A percentile compares a stretch with the other conserved stretches of the same genome.
Conservation (phyloP, 2,113 vertebrate genomes). For the Cinclus cinclus region DNA sequence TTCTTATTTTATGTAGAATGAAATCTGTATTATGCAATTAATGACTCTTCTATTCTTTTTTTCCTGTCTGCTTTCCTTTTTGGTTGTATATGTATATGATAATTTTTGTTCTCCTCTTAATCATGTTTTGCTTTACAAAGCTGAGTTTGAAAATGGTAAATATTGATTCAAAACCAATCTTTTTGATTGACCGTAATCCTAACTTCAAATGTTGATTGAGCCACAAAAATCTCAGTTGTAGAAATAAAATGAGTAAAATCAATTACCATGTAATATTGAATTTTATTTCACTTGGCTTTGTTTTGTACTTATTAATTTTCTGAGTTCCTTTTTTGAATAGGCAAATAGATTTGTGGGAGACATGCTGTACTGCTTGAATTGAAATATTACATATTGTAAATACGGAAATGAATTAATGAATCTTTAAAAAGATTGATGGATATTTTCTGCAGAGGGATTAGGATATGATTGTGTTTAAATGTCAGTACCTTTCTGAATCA, state of each 20-base stretch:
- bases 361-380: not conserved
- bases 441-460: not conserved
- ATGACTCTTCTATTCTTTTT: not conserved
- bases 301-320: not conserved
- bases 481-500: not conserved
- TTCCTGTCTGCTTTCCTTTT: not conserved
- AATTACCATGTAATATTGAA: not conserved
- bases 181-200: not conserved
- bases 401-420: not conserved
- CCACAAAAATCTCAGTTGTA: not conserved
- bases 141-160: not conserved
- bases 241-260: not conserved
- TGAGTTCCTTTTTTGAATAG: not conserved
- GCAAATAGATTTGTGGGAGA: not conserved
- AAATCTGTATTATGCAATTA: conserved; percentile 10
- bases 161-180: not conserved
- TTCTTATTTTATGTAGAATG: conserved; percentile 43
- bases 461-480: not conserved
- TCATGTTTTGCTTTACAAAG: not conserved
- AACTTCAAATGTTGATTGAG: not conserved
- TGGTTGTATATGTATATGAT: not conserved
- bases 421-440: not conserved
- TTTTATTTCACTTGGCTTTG: not conserved
- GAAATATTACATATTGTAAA: not conserved
- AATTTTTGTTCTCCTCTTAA: not conserved